A percentile compares a stretch with the other conserved stretches of the same genome.
phyloP scores from a whole-genome alignment of 2,888 invertebrate species.

The Phortica okadai region DNA sequence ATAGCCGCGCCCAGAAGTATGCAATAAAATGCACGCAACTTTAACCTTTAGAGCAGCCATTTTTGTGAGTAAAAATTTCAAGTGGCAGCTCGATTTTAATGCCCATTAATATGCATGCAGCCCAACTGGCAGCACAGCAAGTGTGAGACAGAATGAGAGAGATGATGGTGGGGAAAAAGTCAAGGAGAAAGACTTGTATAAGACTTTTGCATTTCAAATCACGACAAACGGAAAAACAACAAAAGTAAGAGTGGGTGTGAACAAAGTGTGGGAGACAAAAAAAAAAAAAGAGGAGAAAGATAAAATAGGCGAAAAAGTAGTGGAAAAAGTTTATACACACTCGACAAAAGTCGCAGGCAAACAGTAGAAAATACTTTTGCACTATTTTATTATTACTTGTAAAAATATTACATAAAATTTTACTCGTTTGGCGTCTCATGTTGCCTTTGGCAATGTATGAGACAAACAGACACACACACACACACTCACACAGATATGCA shows the following conservation, averaged over 20 bases:
- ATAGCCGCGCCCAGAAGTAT: not conserved
- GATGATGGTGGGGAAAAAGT: too few relatives aligned
- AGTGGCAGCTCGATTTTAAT: constrained; percentile 20
- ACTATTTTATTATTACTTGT: constrained; percentile 32
- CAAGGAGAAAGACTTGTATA: constrained; percentile 3
- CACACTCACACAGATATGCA: not conserved
- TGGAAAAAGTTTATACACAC: constrained; percentile 26
- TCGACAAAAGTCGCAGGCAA: constrained; percentile 22
- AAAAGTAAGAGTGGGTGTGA: not conserved
- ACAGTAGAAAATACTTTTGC: constrained; percentile 28
- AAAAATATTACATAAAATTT: constrained; percentile 32
- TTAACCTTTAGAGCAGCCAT: not conserved
- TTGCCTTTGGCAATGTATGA: constrained; percentile 7
- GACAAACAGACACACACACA: constrained; percentile 10
- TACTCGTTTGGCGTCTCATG: not conserved
- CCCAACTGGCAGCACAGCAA: not conserved
- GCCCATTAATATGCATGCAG: constrained; percentile 30
- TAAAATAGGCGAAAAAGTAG: not conserved
- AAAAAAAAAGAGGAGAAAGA: not conserved
- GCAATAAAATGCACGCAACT: not conserved
- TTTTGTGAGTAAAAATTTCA: not conserved
- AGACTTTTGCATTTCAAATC: constrained; percentile 33
- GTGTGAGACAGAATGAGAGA: not conserved
- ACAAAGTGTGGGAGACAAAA: not conserved
- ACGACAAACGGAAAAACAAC: not conserved